Evolutionary conservation across 2,888 invertebrate genomes (phyloP).

Genomic region (Drosophila koepferae): DNA sequence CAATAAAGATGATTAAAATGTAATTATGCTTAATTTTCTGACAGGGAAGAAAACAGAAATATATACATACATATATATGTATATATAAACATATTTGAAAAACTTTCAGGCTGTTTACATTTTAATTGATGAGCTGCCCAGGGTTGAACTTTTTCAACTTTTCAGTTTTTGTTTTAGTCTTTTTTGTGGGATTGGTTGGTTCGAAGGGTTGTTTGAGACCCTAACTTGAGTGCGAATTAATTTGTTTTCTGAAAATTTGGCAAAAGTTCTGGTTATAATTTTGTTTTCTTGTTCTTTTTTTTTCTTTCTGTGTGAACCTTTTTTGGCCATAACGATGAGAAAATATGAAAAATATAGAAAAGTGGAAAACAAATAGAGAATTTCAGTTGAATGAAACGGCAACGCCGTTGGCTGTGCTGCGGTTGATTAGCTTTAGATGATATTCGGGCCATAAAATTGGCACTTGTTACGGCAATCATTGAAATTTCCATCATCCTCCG

Average conservation of each 20-base stretch:
- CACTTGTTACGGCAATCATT: conserved; percentile 75
- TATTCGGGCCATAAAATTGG: conserved; percentile 54
- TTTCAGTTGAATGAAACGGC: background rate
- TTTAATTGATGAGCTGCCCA: conserved; percentile 72
- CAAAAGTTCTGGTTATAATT: conserved; percentile 49
- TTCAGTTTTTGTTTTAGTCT: conserved; percentile 25
- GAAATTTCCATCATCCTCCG: conserved; percentile 47
- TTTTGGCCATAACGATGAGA: conserved; percentile 54
- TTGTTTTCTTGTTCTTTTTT: background rate
- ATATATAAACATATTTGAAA: conserved; percentile 1
- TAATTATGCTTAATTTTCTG: conserved; percentile 80
- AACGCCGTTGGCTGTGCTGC: background rate
- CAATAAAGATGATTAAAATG: conserved; percentile 84
- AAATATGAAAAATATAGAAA: conserved; percentile 45
- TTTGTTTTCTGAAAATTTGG: conserved; percentile 76
- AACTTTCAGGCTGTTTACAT: conserved; percentile 50
- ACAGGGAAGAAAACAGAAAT: conserved; percentile 22
- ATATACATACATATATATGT: conserved; percentile 6
- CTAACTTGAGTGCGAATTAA: conserved; percentile 71
- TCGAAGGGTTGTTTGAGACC: conserved; percentile 24
- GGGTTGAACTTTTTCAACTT: conserved; percentile 77
- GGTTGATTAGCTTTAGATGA: conserved; percentile 55
- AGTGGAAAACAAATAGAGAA: conserved; percentile 26
- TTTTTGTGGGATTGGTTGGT: background rate
- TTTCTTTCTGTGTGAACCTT: conserved; percentile 40